Base-by-base conservation (phyloP, 1,140 invertebrate genomes). In the Physella acuta region DNA sequence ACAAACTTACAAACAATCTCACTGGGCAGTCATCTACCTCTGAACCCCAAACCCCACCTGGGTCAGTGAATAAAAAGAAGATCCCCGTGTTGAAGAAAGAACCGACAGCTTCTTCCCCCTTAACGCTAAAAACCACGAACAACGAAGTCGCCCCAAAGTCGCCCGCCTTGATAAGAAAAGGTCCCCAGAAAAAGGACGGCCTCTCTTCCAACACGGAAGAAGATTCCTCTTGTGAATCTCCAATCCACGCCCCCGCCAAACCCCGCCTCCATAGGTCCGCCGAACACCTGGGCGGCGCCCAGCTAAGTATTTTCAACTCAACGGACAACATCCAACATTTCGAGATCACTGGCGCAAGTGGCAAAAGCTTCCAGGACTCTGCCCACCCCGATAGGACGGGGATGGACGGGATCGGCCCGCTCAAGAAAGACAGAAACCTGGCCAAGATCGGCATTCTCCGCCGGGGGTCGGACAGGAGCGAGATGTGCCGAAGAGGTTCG, bases 191-290 rank as follows among this genome's bases (percentile, higher is more conserved):
- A n/a, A n/a, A n/a, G n/a, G n/a, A n/a, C n/a, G n/a, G n/a, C n/a
- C n/a, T n/a, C n/a, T n/a, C n/a, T n/a, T n/a, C n/a, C n/a, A n/a
- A n/a, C n/a, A n/a, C n/a, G n/a, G n/a, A n/a, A n/a, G n/a, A n/a
- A 37, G 26, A 33, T 17, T 26, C 49, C 4, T 2, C 16, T 26
- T 16, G 28, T 30, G 49, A 24, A 4, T 24, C 64, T 26, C 24
- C 64, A 1, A 8, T 11, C 56, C 56, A 20, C 26, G 11, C 33
- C 8, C 51, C 64, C 5, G 56, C 37, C 14, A 68, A 68, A 28
- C 66, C 56, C 17, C 34, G 66, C 0, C 66, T 68, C 24, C 66
- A 68, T 28, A 5, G 66, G 1, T 68, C 66, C 2, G 56, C 66
- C 1, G 66, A 68, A 34, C 66, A 68, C 16, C 66, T 68, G 1